Evolutionary conservation across 2,797 vertebrate species (phyloP).

Genomic region (Rhinella marina): DNA sequence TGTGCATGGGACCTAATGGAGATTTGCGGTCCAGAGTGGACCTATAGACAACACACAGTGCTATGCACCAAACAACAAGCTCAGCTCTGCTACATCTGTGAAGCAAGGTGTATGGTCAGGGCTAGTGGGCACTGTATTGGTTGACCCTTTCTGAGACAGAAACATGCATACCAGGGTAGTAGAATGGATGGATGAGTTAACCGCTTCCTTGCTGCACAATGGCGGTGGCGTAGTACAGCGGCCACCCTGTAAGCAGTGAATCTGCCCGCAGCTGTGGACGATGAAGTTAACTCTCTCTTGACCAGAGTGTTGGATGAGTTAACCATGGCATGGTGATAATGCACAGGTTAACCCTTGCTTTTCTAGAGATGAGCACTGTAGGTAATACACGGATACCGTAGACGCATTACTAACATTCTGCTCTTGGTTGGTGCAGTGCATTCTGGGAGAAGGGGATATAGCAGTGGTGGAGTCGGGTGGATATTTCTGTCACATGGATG

Average conservation of each 20-base stretch:
- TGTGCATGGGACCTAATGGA: too few relatives aligned
- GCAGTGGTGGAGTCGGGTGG: neutral
- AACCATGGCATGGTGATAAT: neutral
- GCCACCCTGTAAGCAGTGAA: neutral
- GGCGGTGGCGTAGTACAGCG: neutral
- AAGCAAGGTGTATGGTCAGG: too few relatives aligned
- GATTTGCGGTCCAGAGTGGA: too few relatives aligned
- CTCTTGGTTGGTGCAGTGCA: neutral
- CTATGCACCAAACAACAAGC: neutral
- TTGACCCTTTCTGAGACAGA: neutral
- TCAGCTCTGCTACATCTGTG: neutral
- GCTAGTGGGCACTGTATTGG: neutral
- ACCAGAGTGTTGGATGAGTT: neutral
- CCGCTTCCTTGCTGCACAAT: neutral
- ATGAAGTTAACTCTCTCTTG: neutral
- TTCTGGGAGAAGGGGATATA: neutral
- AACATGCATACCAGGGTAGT: neutral
- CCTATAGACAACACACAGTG: too few relatives aligned
- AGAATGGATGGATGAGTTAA: neutral
- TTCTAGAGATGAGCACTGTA: neutral
- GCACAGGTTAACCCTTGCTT: neutral
- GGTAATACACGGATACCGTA: neutral
- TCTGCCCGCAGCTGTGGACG: neutral
- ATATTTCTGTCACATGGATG: neutral
- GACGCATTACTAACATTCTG: neutral